Evolutionary conservation across 2,888 invertebrate genomes (phyloP).

Genomic region (Drosophila paranaensis): DNA sequence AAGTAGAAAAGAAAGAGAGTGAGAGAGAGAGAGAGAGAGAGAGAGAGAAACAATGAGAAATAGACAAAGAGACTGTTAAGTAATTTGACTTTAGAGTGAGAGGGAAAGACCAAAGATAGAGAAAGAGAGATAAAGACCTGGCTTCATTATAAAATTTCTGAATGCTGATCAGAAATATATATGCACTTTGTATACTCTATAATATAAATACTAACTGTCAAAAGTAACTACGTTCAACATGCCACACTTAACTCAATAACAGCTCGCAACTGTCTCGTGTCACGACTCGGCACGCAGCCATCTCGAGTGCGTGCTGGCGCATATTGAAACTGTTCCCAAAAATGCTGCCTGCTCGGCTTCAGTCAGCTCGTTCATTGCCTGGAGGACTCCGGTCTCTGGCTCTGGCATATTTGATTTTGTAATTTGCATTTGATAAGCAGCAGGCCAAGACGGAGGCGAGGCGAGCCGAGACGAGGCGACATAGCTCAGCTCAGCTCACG

Average conservation of each 20-base stretch:
- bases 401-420: slow-evolving; percentile 73
- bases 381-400: slow-evolving; percentile 39
- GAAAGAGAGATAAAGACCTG: neutral
- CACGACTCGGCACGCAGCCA: slow-evolving; percentile 6
- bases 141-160: no score
- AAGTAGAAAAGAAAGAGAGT: neutral
- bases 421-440: slow-evolving; percentile 77
- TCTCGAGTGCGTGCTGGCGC: slow-evolving; percentile 5
- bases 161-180: neutral
- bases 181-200: neutral
- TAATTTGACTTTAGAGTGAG: neutral
- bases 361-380: slow-evolving; percentile 31
- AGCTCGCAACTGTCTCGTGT: neutral
- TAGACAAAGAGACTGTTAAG: neutral
- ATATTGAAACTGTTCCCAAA: slow-evolving; percentile 47
- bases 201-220: no score
- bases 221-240: no score
- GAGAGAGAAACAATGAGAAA: neutral
- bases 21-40: neutral
- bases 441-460: slow-evolving; percentile 23
- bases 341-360: slow-evolving; percentile 27
- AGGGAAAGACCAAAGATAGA: neutral
- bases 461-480: slow-evolving; percentile 25
- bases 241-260: no score
- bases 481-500: slow-evolving; percentile 44